phyloP scores from a whole-genome alignment of 2,113 vertebrate genomes.

The Pantherophis guttatus region DNA sequence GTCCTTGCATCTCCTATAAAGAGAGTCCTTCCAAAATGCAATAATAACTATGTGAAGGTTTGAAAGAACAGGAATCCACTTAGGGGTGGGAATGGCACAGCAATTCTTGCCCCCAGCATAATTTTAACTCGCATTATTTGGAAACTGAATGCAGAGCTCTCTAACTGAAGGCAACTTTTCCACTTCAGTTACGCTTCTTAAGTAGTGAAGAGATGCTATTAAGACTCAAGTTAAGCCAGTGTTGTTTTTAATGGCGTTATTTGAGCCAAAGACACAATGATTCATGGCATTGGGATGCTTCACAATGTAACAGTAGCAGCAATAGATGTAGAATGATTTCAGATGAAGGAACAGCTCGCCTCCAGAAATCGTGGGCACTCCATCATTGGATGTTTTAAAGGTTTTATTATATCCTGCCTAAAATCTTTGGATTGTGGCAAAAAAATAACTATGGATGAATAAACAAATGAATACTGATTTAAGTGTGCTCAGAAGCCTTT shows the following conservation, averaged over 20 bases:
- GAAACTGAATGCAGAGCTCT: not conserved
- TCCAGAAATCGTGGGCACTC: no score
- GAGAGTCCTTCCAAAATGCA: not conserved
- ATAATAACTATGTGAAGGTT: not conserved
- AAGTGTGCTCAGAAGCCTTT: not conserved
- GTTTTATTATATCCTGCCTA: not conserved
- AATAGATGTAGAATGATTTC: not conserved
- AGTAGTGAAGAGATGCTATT: not conserved
- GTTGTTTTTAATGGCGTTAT: not conserved
- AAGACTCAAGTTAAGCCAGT: not conserved
- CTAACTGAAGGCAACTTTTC: not conserved
- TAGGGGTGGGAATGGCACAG: not conserved
- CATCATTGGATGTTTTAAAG: no score
- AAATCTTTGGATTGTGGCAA: not conserved
- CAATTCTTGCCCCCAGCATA: not conserved
- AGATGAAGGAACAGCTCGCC: not conserved
- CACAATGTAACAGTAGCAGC: not conserved
- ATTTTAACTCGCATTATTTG: not conserved
- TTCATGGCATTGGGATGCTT: not conserved
- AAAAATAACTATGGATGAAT: not conserved
- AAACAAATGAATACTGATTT: not conserved
- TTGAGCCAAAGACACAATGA: not conserved
- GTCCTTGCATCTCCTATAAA: not conserved
- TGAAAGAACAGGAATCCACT: not conserved
- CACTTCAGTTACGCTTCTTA: not conserved